Conservation (phyloP, 2,113 vertebrate species). For the Pao palembangensis region DNA sequence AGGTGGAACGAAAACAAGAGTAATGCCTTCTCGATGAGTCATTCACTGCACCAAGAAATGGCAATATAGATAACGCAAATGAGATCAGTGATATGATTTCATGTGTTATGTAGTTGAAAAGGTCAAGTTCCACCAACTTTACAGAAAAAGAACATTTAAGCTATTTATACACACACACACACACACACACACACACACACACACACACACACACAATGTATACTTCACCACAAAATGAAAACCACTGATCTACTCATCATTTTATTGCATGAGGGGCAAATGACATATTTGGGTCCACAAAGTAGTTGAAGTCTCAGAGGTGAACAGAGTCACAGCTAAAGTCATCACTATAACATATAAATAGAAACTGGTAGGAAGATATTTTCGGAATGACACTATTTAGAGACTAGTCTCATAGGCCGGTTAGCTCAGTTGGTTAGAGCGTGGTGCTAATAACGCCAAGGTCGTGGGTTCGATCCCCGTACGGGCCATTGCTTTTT, state of each 20-base stretch:
- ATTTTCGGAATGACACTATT: too few species aligned
- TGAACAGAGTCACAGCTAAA: not conserved
- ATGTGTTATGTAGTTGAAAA: not conserved
- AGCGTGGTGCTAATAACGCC: conserved; percentile 73
- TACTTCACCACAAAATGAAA: not conserved
- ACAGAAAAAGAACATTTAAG: too few species aligned
- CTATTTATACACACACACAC: not conserved
- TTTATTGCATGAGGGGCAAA: not conserved
- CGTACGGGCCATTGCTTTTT: conserved; percentile 54
- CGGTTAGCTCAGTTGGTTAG: conserved; percentile 73
- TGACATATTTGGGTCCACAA: too few species aligned
- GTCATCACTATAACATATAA: not conserved
- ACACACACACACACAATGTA: not conserved
- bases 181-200: not conserved
- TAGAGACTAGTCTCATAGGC: conserved; percentile 5
- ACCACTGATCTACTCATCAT: not conserved
- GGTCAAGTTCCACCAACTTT: not conserved
- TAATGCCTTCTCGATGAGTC: conserved; percentile 25
- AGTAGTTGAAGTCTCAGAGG: too few species aligned
- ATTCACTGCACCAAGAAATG: not conserved
- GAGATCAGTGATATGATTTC: conserved; percentile 7
- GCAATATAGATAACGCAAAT: conserved; percentile 3
- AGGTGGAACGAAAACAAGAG: conserved; percentile 15
- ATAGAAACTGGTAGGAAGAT: too few species aligned
- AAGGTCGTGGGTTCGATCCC: conserved; percentile 70